Evolutionary conservation across 2,888 invertebrate species (phyloP).

Genomic region (Hemaris fuciformis): DNA sequence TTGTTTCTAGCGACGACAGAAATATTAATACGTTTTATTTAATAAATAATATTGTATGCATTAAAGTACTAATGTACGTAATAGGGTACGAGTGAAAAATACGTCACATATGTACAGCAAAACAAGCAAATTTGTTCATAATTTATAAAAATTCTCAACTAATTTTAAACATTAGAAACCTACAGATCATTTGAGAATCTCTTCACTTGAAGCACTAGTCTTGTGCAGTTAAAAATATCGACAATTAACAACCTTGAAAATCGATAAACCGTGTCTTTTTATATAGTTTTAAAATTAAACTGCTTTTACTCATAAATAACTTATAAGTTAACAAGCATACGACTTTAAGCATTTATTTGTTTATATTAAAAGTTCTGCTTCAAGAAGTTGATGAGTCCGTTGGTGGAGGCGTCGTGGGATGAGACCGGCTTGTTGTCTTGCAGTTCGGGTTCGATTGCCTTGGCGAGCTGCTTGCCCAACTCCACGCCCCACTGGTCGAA

Average conservation of each 20-base stretch:
- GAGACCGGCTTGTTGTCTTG: constrained; percentile 84
- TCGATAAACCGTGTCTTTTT: no score
- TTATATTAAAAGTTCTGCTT: constrained; percentile 84
- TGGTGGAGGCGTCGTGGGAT: constrained; percentile 96
- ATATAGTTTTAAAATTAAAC: no score
- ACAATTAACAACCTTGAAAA: no score
- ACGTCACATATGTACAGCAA: background rate
- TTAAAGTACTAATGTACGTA: no score
- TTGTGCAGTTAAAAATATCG: background rate
- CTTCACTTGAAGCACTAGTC: background rate
- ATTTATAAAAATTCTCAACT: background rate
- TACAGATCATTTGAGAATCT: background rate
- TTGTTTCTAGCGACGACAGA: no score
- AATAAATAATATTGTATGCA: no score
- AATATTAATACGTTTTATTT: no score
- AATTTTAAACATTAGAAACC: background rate
- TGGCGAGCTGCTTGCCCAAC: constrained; percentile 98
- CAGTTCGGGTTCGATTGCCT: constrained; percentile 98
- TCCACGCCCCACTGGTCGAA: constrained; percentile 99
- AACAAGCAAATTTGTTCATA: background rate
- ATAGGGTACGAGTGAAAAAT: no score
- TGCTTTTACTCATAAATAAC: no score
- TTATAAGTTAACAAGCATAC: no score
- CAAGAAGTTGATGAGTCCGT: constrained; percentile 98
- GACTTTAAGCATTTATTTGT: no score